phyloP scores from a whole-genome alignment of 2,113 vertebrate genomes.

The Rhinolophus ferrumequinum region DNA sequence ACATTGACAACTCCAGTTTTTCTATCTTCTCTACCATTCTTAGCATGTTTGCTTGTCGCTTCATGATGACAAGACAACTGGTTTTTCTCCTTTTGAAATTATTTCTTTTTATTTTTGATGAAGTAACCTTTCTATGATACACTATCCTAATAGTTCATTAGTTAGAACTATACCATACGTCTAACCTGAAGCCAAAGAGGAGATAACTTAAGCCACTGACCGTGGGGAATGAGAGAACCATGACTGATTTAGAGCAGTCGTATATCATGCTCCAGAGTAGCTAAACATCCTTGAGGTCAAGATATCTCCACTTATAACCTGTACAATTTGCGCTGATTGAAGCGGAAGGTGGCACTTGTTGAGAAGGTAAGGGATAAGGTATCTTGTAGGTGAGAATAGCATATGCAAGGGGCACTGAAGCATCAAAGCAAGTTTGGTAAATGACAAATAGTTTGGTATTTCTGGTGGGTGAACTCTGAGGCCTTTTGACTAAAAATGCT shows the following conservation, averaged over 20 bases:
- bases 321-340: neutral
- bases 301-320: neutral
- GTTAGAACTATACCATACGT: neutral
- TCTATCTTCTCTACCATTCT: neutral
- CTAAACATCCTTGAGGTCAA: neutral
- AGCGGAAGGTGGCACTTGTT: neutral
- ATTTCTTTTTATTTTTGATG: neutral
- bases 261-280: neutral
- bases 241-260: neutral
- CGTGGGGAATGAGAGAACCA: neutral
- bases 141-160: neutral
- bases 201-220: neutral
- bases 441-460: neutral
- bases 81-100: neutral
- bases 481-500: neutral
- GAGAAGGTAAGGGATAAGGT: neutral
- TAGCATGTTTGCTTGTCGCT: neutral
- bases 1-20: neutral
- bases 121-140: neutral
- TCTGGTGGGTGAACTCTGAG: neutral
- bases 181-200: neutral
- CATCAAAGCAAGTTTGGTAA: neutral
- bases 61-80: neutral
- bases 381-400: neutral
- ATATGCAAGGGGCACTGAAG: neutral